phyloP scores from a whole-genome alignment of 2,888 invertebrate genomes.

The Pandemis heparana region DNA sequence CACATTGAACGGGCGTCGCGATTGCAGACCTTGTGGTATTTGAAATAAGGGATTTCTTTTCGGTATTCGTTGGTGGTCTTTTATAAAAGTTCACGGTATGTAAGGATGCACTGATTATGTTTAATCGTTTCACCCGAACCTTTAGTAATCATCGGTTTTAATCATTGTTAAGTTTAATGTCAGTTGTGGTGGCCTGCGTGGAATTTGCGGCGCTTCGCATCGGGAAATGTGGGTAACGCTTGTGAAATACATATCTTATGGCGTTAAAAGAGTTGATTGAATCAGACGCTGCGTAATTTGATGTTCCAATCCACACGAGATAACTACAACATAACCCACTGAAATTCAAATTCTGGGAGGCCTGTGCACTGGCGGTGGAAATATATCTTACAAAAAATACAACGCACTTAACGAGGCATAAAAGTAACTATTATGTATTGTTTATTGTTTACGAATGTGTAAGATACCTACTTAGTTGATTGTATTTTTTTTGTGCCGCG shows the following conservation, averaged over 20 bases:
- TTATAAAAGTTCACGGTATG: slow-evolving; percentile 60
- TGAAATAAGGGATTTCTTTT: slow-evolving; percentile 46
- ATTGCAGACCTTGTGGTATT: slow-evolving; percentile 3
- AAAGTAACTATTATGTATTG: too few species aligned
- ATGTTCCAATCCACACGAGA: too few species aligned
- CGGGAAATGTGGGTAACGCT: neutral
- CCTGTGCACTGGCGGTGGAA: too few species aligned
- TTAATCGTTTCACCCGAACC: slow-evolving; percentile 40
- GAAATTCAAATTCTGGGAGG: too few species aligned
- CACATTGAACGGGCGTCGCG: slow-evolving; percentile 48
- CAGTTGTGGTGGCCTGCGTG: slow-evolving; percentile 31
- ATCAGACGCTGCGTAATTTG: too few species aligned
- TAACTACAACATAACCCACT: too few species aligned
- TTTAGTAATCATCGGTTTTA: slow-evolving; percentile 40
- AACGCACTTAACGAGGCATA: too few species aligned
- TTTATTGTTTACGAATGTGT: too few species aligned
- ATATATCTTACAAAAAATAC: too few species aligned
- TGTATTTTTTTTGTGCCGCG: too few species aligned
- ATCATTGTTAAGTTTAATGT: slow-evolving; percentile 41
- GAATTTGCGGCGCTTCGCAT: slow-evolving; percentile 34
- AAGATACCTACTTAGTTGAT: too few species aligned
- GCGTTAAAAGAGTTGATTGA: neutral
- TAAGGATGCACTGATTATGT: slow-evolving; percentile 57
- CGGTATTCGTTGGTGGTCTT: slow-evolving; percentile 56
- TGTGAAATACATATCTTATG: neutral